Conservation (phyloP, 2,113 vertebrate species). For the Excalfactoria chinensis region DNA sequence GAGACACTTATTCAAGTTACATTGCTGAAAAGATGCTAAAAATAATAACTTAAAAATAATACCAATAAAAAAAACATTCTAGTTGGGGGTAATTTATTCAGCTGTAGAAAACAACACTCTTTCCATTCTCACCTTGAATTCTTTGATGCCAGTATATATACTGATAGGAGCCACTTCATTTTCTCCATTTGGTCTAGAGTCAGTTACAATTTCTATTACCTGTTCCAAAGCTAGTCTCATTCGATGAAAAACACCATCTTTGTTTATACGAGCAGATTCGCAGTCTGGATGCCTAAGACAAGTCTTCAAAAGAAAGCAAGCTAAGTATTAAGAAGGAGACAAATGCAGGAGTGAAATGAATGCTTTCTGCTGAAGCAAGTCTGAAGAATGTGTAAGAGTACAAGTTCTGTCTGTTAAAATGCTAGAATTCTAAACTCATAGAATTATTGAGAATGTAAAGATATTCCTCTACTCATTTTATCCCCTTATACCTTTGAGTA, state of each 20-base stretch:
- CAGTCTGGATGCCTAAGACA: conserved; percentile 98
- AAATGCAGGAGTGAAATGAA: not conserved
- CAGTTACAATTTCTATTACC: conserved; percentile 96
- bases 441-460: fast-evolving
- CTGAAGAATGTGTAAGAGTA: not conserved
- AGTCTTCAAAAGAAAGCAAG: conserved; percentile 82
- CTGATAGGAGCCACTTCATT: conserved; percentile 83
- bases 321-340: not conserved
- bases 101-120: not conserved
- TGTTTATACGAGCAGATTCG: conserved; percentile 96
- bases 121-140: conserved; percentile 89
- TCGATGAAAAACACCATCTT: conserved; percentile 94
- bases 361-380: not conserved
- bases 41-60: too few species aligned
- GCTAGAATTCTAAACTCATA: not conserved
- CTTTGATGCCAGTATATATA: conserved; percentile 91
- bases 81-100: not conserved
- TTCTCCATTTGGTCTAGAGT: conserved; percentile 86
- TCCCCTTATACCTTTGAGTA: not conserved
- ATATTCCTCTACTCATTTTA: not conserved
- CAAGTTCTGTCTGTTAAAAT: not conserved
- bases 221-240: conserved; percentile 96
- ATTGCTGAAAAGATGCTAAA: not conserved
- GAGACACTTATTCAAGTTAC: not conserved
- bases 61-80: not conserved